Evolutionary conservation across 2,888 invertebrate species (phyloP).

Genomic region (Ashinkailepas kermadecensis): DNA sequence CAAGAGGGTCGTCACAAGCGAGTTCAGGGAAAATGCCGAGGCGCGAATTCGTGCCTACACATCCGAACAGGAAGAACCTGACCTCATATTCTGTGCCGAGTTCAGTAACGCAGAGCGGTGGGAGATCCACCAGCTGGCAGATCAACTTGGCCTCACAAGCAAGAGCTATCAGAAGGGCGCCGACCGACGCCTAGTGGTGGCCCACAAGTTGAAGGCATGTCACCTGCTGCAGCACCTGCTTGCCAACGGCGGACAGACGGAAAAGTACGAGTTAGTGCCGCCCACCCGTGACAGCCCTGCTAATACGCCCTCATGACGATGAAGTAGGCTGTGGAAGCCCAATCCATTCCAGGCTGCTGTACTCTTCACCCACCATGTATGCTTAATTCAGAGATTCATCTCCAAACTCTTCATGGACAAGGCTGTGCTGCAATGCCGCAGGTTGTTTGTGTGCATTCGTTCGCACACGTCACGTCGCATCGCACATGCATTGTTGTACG

Average conservation of each 20-base stretch:
- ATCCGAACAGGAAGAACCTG: conserved; percentile 39
- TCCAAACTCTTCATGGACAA: too few species aligned
- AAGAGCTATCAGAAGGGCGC: conserved; percentile 47
- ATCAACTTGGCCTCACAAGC: conserved; percentile 47
- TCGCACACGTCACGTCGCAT: too few species aligned
- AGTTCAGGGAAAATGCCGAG: conserved; percentile 37
- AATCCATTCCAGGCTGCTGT: too few species aligned
- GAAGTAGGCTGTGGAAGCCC: too few species aligned
- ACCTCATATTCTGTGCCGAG: conserved; percentile 43
- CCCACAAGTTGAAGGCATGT: conserved; percentile 44
- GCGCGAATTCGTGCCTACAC: conserved; percentile 40
- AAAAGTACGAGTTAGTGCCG: conserved; percentile 44
- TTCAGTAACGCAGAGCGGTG: conserved; percentile 45
- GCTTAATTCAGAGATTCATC: too few species aligned
- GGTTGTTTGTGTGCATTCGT: too few species aligned
- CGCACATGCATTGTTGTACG: too few species aligned
- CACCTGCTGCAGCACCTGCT: conserved; percentile 46
- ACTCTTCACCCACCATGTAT: too few species aligned
- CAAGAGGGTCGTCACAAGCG: conserved; percentile 33
- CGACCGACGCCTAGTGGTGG: conserved; percentile 48
- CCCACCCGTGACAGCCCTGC: too few species aligned
- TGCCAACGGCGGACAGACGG: conserved; percentile 46
- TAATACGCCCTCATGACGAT: too few species aligned
- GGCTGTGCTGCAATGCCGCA: too few species aligned
- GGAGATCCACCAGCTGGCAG: conserved; percentile 43